phyloP scores from a whole-genome alignment of 2,113 vertebrate species.

The Orycteropus afer region DNA sequence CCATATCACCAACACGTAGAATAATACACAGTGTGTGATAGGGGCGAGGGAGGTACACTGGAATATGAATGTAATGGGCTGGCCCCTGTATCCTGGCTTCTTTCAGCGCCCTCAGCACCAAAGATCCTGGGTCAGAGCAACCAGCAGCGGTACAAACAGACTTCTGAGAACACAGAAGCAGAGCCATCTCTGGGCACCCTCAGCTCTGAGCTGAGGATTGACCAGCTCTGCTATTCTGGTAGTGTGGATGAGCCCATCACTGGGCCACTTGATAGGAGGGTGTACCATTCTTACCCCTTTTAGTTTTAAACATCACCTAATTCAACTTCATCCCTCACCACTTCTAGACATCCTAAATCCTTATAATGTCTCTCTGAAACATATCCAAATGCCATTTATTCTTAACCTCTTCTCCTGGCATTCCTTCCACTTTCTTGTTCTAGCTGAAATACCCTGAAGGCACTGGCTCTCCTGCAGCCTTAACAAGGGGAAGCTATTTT shows the following conservation, averaged over 20 bases:
- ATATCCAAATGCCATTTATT: background rate
- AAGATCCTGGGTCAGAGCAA: background rate
- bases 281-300: no score
- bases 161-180: background rate
- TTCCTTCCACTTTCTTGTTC: background rate
- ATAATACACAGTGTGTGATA: background rate
- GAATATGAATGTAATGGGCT: background rate
- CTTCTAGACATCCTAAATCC: background rate
- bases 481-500: background rate
- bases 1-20: background rate
- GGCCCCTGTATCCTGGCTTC: no score
- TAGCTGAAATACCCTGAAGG: background rate
- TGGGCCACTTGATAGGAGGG: background rate
- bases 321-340: background rate
- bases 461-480: background rate
- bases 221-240: background rate
- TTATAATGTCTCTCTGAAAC: background rate
- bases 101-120: background rate
- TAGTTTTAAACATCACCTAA: background rate
- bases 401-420: background rate
- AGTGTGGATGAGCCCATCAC: rapidly evolving
- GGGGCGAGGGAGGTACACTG: background rate
- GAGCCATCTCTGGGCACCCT: background rate
- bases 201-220: background rate
- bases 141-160: background rate